A percentile compares a stretch with the other conserved stretches of the same genome.
These are phyloP conservation scores for Sciurus niger DNA, from an alignment of 2,113 vertebrate species.

Conservation along the genomic window DNA sequence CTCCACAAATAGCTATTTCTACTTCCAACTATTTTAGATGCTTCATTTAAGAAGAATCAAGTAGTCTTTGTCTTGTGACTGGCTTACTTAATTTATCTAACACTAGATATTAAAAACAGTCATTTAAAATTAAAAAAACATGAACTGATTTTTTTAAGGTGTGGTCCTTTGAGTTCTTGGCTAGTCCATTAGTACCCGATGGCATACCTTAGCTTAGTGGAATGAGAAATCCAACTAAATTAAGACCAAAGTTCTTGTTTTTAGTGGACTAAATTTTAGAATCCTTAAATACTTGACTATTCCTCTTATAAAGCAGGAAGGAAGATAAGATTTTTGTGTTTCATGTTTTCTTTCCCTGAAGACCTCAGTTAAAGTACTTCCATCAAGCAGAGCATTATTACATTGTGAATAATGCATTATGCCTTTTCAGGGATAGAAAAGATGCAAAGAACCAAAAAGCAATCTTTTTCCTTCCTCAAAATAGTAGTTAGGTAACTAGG, in stretches of 20 bases:
- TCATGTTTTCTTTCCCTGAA: neutral
- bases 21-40: neutral
- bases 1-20: too few species aligned
- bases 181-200: neutral
- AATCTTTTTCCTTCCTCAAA: neutral
- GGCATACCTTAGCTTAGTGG: neutral
- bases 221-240: neutral
- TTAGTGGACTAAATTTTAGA: neutral
- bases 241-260: slow-evolving; percentile 2
- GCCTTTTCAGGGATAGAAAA: slow-evolving; percentile 22
- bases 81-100: neutral
- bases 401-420: slow-evolving; percentile 47
- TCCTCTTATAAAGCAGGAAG: neutral
- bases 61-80: neutral
- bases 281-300: neutral
- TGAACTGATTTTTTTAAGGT: neutral
- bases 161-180: slow-evolving; percentile 5
- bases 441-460: neutral
- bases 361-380: slow-evolving; percentile 36
- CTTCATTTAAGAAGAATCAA: neutral
- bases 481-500: neutral
- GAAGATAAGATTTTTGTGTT: neutral
- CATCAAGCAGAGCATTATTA: neutral
- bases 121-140: neutral
- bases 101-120: neutral